These are phyloP conservation scores for Heteropelma amictum DNA, from an alignment of 2,888 invertebrate species.

Conservation along the genomic window DNA sequence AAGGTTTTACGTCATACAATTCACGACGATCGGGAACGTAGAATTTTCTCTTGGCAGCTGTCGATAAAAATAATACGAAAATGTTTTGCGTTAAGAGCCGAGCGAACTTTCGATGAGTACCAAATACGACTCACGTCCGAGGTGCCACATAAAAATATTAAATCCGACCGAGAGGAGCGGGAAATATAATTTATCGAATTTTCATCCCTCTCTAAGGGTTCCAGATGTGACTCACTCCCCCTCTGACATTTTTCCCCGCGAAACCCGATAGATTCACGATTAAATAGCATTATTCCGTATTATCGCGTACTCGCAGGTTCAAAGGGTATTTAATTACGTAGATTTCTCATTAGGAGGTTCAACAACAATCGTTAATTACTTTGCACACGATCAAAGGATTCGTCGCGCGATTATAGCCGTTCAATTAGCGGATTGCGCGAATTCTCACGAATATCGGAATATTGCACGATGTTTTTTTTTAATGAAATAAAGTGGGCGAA, in stretches of 20 bases:
- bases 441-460: neutral
- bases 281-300: no score
- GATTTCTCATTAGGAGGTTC: neutral
- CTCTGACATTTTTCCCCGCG: no score
- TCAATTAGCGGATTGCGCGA: neutral
- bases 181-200: no score
- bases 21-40: neutral
- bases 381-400: neutral
- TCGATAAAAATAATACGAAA: constrained; percentile 12
- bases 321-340: neutral
- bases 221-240: no score
- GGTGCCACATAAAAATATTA: no score
- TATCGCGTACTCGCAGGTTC: no score
- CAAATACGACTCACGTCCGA: neutral
- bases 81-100: neutral
- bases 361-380: neutral
- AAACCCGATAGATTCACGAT: no score
- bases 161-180: no score
- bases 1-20: neutral
- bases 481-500: constrained; percentile 1
- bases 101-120: neutral
- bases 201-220: no score
- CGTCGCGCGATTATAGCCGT: neutral
- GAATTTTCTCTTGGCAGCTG: constrained; percentile 4
- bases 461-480: constrained; percentile 10